Evolutionary conservation across 1,140 invertebrate genomes (phyloP).

Genomic region (Leptinotarsa lineolata): DNA sequence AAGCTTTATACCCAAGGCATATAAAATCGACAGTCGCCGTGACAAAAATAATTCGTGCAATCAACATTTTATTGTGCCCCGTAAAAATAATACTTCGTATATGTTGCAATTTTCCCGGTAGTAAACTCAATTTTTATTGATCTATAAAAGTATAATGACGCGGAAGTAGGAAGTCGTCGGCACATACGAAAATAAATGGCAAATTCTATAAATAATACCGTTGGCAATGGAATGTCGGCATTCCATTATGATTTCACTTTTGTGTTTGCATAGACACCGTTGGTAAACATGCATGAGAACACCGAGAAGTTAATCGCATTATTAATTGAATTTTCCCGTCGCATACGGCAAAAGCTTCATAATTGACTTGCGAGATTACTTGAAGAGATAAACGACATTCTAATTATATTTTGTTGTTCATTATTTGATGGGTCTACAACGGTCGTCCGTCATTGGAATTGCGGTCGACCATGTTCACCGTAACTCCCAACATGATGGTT

Average conservation of each 20-base stretch:
- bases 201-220: slow-evolving; percentile 1
- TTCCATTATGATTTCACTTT: slow-evolving; percentile 6
- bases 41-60: too few relatives aligned
- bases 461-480: too few relatives aligned
- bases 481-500: too few relatives aligned
- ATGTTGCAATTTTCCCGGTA: neutral
- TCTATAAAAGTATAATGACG: slow-evolving; percentile 4
- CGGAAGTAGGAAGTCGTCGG: neutral
- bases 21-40: too few relatives aligned
- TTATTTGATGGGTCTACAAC: neutral
- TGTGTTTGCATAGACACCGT: neutral
- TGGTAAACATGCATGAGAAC: neutral
- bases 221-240: neutral
- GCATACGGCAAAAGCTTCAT: neutral
- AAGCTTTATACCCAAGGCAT: too few relatives aligned
- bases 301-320: neutral
- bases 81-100: too few relatives aligned
- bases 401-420: neutral
- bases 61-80: too few relatives aligned
- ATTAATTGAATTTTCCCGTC: neutral
- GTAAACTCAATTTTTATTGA: slow-evolving; percentile 1
- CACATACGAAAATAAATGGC: neutral
- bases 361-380: neutral
- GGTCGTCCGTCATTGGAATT: neutral
- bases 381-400: neutral